Evolutionary conservation across 2,888 invertebrate genomes (phyloP).

Genomic region (Cryptophagus acutangulus): DNA sequence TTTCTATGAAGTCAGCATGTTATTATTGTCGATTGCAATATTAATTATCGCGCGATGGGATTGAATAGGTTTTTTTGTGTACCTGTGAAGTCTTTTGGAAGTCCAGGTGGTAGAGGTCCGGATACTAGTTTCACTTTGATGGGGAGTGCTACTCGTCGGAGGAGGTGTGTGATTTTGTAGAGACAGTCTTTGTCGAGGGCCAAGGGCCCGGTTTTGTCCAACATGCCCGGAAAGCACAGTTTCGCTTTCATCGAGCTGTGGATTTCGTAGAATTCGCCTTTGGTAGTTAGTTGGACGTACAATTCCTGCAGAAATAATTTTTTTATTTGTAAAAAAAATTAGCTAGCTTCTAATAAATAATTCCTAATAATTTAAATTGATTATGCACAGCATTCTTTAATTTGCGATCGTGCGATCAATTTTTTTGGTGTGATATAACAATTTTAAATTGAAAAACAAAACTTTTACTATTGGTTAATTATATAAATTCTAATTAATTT

Average conservation of each 20-base stretch:
- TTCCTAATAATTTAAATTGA: too few relatives aligned
- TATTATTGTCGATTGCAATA: background rate
- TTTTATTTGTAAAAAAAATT: too few relatives aligned
- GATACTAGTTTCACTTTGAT: conserved; percentile 57
- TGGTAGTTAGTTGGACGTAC: conserved; percentile 69
- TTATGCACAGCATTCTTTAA: too few relatives aligned
- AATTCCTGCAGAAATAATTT: conserved; percentile 54
- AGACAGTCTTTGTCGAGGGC: conserved; percentile 52
- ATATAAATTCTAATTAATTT: too few relatives aligned
- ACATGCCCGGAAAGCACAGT: conserved; percentile 54
- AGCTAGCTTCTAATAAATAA: too few relatives aligned
- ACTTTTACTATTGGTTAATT: too few relatives aligned
- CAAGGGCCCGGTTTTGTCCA: conserved; percentile 49
- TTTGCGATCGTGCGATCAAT: too few relatives aligned
- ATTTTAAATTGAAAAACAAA: too few relatives aligned
- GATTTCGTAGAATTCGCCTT: conserved; percentile 69
- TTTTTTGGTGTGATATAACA: too few relatives aligned
- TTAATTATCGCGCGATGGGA: background rate
- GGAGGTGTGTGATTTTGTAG: conserved; percentile 50
- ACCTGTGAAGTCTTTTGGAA: conserved; percentile 63
- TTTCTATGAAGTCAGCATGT: background rate
- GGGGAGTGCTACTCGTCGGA: conserved; percentile 57
- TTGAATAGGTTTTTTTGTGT: conserved; percentile 20
- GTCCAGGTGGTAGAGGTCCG: conserved; percentile 56
- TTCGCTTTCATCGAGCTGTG: conserved; percentile 56